Evolutionary conservation across 2,888 invertebrate species (phyloP).

Genomic region (Cotesia congregata): DNA sequence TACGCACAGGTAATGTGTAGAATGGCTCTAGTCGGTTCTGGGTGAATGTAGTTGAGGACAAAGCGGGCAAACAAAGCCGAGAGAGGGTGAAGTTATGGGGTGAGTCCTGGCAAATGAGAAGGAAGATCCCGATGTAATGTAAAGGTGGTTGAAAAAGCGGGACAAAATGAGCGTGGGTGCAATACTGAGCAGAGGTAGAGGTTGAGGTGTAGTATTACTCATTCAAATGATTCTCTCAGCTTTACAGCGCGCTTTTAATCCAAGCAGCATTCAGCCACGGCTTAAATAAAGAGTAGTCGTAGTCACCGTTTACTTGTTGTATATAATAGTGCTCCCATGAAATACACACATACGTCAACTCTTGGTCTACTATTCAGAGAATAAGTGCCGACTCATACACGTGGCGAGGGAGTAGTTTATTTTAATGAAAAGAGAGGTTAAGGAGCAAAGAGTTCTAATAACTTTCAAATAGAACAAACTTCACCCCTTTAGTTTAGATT

Average conservation of each 20-base stretch:
- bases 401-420: slow-evolving; percentile 27
- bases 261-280: slow-evolving; percentile 62
- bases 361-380: slow-evolving; percentile 18
- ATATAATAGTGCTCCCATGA: slow-evolving; percentile 44
- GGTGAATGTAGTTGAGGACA: slow-evolving; percentile 49
- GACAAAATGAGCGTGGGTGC: slow-evolving; percentile 59
- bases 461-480: slow-evolving; percentile 24
- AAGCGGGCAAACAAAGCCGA: slow-evolving; percentile 69
- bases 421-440: not conserved
- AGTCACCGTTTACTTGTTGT: slow-evolving; percentile 30
- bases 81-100: not conserved
- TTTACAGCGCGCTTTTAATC: slow-evolving; percentile 64
- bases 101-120: not conserved
- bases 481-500: slow-evolving; percentile 55
- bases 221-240: slow-evolving; percentile 69
- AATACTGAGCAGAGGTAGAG: slow-evolving; percentile 33
- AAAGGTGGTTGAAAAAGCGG: slow-evolving; percentile 23
- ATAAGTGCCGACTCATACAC: slow-evolving; percentile 33
- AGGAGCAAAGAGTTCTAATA: not conserved
- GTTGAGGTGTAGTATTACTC: slow-evolving; percentile 70
- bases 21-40: slow-evolving; percentile 61
- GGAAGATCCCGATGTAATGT: not conserved
- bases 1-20: slow-evolving; percentile 54
- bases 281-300: slow-evolving; percentile 63
- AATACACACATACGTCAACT: slow-evolving; percentile 36